Evolutionary conservation across 1,140 invertebrate species (phyloP), one percentile per base, ranked within the genome.

Genomic region (Mamestra configurata): DNA sequence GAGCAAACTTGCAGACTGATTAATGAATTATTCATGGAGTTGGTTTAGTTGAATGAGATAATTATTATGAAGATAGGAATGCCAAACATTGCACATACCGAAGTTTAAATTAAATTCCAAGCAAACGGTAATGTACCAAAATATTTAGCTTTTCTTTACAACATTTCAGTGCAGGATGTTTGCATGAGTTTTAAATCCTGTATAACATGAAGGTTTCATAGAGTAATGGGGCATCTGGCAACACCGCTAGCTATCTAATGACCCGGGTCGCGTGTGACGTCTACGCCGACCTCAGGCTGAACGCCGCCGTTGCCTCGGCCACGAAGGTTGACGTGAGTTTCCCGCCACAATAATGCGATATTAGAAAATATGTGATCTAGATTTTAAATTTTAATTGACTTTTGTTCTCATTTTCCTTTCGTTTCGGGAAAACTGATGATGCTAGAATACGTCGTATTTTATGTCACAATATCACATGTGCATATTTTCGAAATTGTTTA

Each of bases 221-320:
- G 70, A 77, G 37, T 71, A 76, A 70, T 68, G 13, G 53, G 66
- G 40, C 66, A 71, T 64, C 27, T 78, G 70, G 73, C 73, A 76
- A 61, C 20, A 37, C 53, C 18, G 79, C 72, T 80, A 80, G 37
- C 61, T 72, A 73, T 82, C 71, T 79, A 82, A 81, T 87, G 84
- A 85, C 83, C 82, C 80, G 84, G 77, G 82, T 84, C 79, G 78
- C 68, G 51, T 72, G 76, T 88, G 86, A 84, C 84, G 85, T 86
- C 64, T 80, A 76, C 68, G 40, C 24, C 78, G 85, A 82, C 85
- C 85, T 86, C 81, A 76, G 40, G 57, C 73, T n/a, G 73, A 59
- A 37, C 18, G 78, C 75, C 37, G 53, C 71, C 71, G 35, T 37
- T 57, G 43, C 55, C 57, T 75, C 53, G 40, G 7, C 15, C 55